These are phyloP conservation scores for Drepanosiphum platanoidis DNA, from an alignment of 2,888 invertebrate genomes.

Conservation along the genomic window DNA sequence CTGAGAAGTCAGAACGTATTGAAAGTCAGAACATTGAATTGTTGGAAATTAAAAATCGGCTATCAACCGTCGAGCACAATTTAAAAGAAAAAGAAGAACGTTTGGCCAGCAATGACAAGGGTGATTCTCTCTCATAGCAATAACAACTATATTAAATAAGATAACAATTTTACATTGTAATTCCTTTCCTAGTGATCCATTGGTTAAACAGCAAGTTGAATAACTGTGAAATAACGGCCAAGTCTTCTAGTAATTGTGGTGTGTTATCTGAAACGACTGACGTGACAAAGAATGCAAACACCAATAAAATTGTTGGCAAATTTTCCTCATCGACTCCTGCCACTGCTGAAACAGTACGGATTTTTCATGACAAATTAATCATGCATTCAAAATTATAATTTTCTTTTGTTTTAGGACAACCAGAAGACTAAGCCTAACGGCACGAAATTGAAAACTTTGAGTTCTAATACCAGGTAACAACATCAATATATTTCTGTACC, in stretches of 20 bases:
- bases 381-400: background rate
- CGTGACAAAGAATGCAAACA: slow-evolving; percentile 24
- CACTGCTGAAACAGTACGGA: slow-evolving; percentile 31
- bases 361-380: too few species aligned
- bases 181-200: slow-evolving; percentile 34
- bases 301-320: slow-evolving; percentile 28
- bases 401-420: slow-evolving; percentile 4
- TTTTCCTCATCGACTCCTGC: slow-evolving; percentile 54
- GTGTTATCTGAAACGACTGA: slow-evolving; percentile 43
- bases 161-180: background rate
- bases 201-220: slow-evolving; percentile 58
- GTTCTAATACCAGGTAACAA: slow-evolving; percentile 41
- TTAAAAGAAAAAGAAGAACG: slow-evolving; percentile 60
- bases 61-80: background rate
- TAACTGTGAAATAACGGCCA: slow-evolving; percentile 54
- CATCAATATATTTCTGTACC: background rate
- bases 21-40: slow-evolving; percentile 27
- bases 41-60: slow-evolving; percentile 40
- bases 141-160: background rate
- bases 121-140: slow-evolving; percentile 4
- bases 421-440: slow-evolving; percentile 12
- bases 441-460: slow-evolving; percentile 28
- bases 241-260: slow-evolving; percentile 39
- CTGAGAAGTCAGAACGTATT: slow-evolving; percentile 28
- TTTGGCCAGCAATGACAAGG: slow-evolving; percentile 51